Percentiles rank a stretch among this genome's conserved stretches.
phyloP scores from a whole-genome alignment of 2,888 invertebrate genomes.

The Drosophila ustulata region DNA sequence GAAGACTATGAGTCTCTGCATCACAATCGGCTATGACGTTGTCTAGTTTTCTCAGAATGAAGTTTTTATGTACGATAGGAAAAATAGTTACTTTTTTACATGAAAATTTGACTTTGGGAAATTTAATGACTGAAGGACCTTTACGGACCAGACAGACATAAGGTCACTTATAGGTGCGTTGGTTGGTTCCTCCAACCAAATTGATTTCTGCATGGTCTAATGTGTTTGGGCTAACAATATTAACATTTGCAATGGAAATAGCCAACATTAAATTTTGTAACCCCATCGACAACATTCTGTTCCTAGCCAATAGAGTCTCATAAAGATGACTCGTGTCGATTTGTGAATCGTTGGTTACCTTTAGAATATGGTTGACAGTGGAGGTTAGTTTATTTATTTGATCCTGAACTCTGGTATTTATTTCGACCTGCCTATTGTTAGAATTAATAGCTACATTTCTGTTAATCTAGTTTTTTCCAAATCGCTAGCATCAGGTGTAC shows the following conservation, averaged over 20 bases:
- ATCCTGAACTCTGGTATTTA: conserved; percentile 23
- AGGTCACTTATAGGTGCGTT: conserved; percentile 15
- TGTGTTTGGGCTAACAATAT: conserved; percentile 34
- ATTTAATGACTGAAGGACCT: conserved; percentile 11
- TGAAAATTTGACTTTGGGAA: neutral
- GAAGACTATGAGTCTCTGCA: neutral
- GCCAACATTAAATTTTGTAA: conserved; percentile 33
- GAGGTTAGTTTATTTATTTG: conserved; percentile 23
- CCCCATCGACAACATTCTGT: conserved; percentile 35
- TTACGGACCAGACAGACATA: neutral
- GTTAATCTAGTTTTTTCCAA: neutral
- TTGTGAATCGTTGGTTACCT: too few species aligned
- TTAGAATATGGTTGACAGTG: too few species aligned
- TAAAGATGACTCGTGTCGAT: too few species aligned
- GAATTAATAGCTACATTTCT: neutral
- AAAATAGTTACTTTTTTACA: conserved; percentile 11
- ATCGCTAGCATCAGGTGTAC: neutral
- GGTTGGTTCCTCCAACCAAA: conserved; percentile 35
- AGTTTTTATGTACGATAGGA: conserved; percentile 5
- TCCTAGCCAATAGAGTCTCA: too few species aligned
- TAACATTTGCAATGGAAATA: conserved; percentile 29
- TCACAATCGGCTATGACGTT: conserved; percentile 15
- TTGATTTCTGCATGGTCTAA: conserved; percentile 27
- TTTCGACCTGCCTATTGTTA: conserved; percentile 25
- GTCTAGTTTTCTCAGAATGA: conserved; percentile 1